These are phyloP conservation scores for Campylomormyrus numenius DNA, from an alignment of 2,113 vertebrate species.

Conservation along the genomic window DNA sequence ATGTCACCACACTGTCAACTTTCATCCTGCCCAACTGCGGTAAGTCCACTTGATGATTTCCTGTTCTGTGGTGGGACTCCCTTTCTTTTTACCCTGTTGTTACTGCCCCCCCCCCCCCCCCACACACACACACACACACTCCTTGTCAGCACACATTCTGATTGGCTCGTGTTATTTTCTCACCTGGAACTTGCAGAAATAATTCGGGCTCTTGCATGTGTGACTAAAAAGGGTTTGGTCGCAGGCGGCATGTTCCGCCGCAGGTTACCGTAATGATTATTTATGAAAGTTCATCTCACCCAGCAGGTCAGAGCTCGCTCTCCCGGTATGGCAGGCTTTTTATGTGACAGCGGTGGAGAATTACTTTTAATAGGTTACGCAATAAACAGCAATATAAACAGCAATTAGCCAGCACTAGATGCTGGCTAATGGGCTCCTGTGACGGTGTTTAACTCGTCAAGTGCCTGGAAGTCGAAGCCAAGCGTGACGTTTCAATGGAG, in stretches of 20 bases:
- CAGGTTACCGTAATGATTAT: background rate
- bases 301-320: background rate
- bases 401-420: background rate
- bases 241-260: background rate
- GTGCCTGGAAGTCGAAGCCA: background rate
- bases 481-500: background rate
- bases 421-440: background rate
- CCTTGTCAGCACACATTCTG: background rate
- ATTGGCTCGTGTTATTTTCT: background rate
- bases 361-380: background rate
- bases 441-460: background rate
- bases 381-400: background rate
- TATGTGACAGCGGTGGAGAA: background rate
- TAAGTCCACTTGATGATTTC: background rate
- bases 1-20: background rate
- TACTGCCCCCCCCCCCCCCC: too few species aligned
- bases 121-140: background rate
- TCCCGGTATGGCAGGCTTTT: background rate
- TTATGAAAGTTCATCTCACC: constrained; percentile 6
- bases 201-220: background rate
- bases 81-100: background rate
- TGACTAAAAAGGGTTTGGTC: background rate
- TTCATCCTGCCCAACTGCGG: background rate
- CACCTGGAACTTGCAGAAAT: background rate
- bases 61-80: background rate